Evolutionary conservation across 2,113 vertebrate genomes (phyloP), one percentile per base, ranked within the genome.

Genomic region (Verasper variegatus): DNA sequence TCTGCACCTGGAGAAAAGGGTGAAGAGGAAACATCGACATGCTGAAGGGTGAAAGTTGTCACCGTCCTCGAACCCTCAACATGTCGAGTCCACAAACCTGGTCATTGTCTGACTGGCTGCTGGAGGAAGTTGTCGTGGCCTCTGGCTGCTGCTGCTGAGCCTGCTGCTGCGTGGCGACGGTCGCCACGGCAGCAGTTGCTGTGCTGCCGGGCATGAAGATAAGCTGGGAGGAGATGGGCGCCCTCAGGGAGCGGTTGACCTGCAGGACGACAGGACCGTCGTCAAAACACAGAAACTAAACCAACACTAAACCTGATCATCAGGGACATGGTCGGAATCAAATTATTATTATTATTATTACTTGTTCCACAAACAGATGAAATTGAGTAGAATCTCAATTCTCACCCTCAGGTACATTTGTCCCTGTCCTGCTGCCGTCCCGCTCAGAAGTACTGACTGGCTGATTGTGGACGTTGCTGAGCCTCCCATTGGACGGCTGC

Each of bases 131-230:
- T 8, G 95, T 89, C 2, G 95, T 85, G 7, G 94, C 94, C 87
- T 98, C 97, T 85, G 96, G 27, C 58, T 52, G 96, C 87, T 97
- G 91, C 47, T 90, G 93, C 66, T 81, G 92, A 42, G 92, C 84
- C 45, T 92, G 94, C 0, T 92, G 92, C 55, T 94, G 94, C 85
- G 94, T 93, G 56, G 93, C 66, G 37, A 94, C 92, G 0, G 93
- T 92, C 45, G 94, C 92, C 74, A 94, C 89, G 20, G 98, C 95
- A 61, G 97, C 95, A 4, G 97, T 96, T 75, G 97, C 94, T 0
- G 97, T 95, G 91, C 94, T 96, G 10, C 97, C 96, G n/a, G 97
- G 97, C 98, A 99, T 98, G 85, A 99, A 96, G 94, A 99, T 99
- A 89, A 99, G 97, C 66, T 99, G 97, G 52, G 97, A 96, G 74